phyloP scores from a whole-genome alignment of 2,888 invertebrate species.

The Drosophila merina region DNA sequence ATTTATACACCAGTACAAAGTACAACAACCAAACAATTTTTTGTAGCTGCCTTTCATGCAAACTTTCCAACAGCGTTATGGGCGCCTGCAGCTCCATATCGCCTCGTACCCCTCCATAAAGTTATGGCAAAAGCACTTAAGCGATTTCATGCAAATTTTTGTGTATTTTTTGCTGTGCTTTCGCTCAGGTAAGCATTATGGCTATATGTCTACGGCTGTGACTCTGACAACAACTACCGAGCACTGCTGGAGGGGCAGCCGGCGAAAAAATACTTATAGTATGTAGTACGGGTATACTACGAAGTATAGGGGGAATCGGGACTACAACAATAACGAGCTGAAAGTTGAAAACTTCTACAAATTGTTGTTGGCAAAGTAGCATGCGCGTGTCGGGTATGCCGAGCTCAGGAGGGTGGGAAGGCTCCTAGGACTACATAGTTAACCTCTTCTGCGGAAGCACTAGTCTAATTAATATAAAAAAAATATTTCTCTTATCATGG shows the following conservation, averaged over 20 bases:
- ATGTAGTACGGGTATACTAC: neutral
- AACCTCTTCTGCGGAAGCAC: slow-evolving; percentile 1
- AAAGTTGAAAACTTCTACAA: slow-evolving; percentile 58
- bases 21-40: slow-evolving; percentile 10
- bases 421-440: neutral
- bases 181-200: slow-evolving; percentile 74
- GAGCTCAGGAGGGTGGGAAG: slow-evolving; percentile 2
- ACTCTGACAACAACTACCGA: slow-evolving; percentile 45
- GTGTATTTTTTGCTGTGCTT: slow-evolving; percentile 44
- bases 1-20: slow-evolving; percentile 22
- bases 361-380: slow-evolving; percentile 34
- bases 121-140: slow-evolving; percentile 71
- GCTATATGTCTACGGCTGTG: slow-evolving; percentile 62
- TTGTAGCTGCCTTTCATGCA: slow-evolving; percentile 37
- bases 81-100: slow-evolving; percentile 21
- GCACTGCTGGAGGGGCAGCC: slow-evolving; percentile 38
- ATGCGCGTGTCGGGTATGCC: slow-evolving; percentile 26
- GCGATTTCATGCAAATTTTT: slow-evolving; percentile 67
- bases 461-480: slow-evolving; percentile 1
- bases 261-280: slow-evolving; percentile 32
- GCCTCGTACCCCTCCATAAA: slow-evolving; percentile 34
- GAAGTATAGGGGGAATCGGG: slow-evolving; percentile 9
- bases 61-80: slow-evolving; percentile 53
- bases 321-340: slow-evolving; percentile 41
- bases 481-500: neutral